Evolutionary conservation across 2,113 vertebrate species (phyloP), one percentile per base, ranked within the genome.

Genomic region (Himantopus leucocephalus): DNA sequence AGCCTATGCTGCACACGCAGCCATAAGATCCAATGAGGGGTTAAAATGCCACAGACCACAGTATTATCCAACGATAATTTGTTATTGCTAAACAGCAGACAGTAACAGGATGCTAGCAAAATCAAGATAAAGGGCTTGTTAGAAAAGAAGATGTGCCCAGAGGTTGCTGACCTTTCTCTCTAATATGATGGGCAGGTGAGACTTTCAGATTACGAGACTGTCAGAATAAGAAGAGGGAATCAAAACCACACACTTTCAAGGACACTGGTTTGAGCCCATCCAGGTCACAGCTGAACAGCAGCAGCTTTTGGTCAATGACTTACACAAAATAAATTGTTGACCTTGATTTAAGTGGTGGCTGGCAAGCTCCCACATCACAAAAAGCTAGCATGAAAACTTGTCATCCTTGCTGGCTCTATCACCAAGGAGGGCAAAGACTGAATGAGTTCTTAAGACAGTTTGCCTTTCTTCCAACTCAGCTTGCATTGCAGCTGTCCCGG

Each of bases 381-480:
- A 91, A 87, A 85, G 22, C 48, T n/a, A 76, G 32, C 62, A 59
- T 5, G 55, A 92, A 89, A 76, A 73, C 35, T 85, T 67, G 75
- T 90, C 68, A 80, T 60, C 58, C 78, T 76, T 82, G 41, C 63
- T 87, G 91, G 73, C 86, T 75, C 16, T 41, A 52, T 78, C 60
- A 79, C 58, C 58, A 76, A 82, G 48, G 39, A 91, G 41, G 18
- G 48, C 62, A 94, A 76, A 94, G 53, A 60, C 62, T 94, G 73
- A 97, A 75, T 30, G 47, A 88, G 74, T 48, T 95, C 86, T 85
- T 78, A 48, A 60, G 37, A 91, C 30, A 93, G 66, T 87, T 82
- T 88, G 80, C 66, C 58, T 82, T 94, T 94, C 76, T 92, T 89
- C 88, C 66, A 94, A 45, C 58, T 85, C 73, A 75, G 79, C 56